Conservation (phyloP, 1,140 invertebrate genomes). For the Drosophila albomicans region DNA sequence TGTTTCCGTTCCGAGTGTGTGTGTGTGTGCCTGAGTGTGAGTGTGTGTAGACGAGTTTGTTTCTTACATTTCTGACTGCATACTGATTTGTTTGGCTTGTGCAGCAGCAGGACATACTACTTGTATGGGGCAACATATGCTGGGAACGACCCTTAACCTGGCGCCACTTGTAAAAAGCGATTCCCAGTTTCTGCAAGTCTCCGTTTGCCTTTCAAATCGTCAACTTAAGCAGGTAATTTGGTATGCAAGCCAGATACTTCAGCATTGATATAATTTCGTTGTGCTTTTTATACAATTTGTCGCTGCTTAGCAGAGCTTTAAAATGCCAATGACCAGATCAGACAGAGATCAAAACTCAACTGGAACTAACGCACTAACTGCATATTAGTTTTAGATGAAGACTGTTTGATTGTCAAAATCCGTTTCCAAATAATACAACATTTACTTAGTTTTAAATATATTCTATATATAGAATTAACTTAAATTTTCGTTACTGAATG, state of each 20-base stretch:
- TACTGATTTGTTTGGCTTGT: slow-evolving; percentile 82
- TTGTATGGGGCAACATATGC: slow-evolving; percentile 68
- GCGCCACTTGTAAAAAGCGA: slow-evolving; percentile 46
- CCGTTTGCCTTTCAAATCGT: slow-evolving; percentile 13
- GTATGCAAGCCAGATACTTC: slow-evolving; percentile 75
- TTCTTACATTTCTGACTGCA: slow-evolving; percentile 77
- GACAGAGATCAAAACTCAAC: slow-evolving; percentile 5
- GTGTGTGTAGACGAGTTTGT: slow-evolving; percentile 40
- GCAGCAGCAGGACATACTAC: slow-evolving; percentile 61
- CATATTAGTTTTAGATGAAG: neutral
- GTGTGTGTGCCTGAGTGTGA: slow-evolving; percentile 4
- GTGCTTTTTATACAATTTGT: slow-evolving; percentile 52
- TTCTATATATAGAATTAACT: no score
- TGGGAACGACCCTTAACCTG: slow-evolving; percentile 78
- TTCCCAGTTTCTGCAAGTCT: slow-evolving; percentile 7
- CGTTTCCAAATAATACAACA: no score
- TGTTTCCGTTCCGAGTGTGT: slow-evolving; percentile 62
- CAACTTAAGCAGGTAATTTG: slow-evolving; percentile 64
- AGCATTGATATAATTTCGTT: slow-evolving; percentile 75
- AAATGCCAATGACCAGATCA: slow-evolving; percentile 1
- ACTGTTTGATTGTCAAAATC: no score
- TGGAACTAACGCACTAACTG: neutral
- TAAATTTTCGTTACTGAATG: no score
- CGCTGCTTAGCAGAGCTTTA: slow-evolving; percentile 33
- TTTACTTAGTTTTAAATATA: no score